These are phyloP conservation scores for Scaptodrosophila lebanonensis DNA, from an alignment of 1,140 invertebrate genomes.

Conservation along the genomic window DNA sequence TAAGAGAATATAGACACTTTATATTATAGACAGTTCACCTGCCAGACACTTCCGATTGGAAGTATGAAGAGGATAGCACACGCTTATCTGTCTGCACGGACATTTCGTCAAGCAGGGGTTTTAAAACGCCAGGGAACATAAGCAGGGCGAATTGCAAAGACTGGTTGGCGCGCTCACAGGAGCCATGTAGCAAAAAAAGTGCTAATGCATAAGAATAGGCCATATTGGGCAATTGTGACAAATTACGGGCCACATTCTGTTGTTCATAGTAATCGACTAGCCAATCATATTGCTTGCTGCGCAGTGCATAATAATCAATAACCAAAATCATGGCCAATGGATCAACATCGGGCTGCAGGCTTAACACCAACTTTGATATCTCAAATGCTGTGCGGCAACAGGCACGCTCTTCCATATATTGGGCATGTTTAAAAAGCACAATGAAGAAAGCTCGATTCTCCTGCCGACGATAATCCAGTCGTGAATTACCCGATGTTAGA, in stretches of 20 bases:
- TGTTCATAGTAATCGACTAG: constrained; percentile 84
- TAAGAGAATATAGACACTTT: neutral
- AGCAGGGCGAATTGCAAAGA: constrained; percentile 87
- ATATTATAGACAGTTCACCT: constrained; percentile 49
- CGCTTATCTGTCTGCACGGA: constrained; percentile 83
- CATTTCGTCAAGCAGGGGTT: constrained; percentile 87
- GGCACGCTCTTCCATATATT: constrained; percentile 87
- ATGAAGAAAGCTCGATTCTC: constrained; percentile 93
- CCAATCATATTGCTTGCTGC: constrained; percentile 90
- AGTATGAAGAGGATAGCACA: constrained; percentile 80
- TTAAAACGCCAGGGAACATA: constrained; percentile 89
- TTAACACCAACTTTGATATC: constrained; percentile 86
- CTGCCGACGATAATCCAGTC: constrained; percentile 88
- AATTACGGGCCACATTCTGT: constrained; percentile 83
- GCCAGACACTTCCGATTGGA: constrained; percentile 69
- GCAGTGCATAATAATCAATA: constrained; percentile 92
- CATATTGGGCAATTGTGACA: constrained; percentile 91
- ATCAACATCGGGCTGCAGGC: constrained; percentile 90
- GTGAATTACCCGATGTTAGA: constrained; percentile 84
- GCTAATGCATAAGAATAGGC: constrained; percentile 90
- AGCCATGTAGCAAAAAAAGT: constrained; percentile 80
- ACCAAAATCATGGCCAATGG: constrained; percentile 88
- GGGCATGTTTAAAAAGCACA: constrained; percentile 90
- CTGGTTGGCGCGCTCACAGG: constrained; percentile 80
- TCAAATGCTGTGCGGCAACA: constrained; percentile 90